Conservation (phyloP, 2,888 invertebrate genomes). For the Cremastinae sp. region DNA sequence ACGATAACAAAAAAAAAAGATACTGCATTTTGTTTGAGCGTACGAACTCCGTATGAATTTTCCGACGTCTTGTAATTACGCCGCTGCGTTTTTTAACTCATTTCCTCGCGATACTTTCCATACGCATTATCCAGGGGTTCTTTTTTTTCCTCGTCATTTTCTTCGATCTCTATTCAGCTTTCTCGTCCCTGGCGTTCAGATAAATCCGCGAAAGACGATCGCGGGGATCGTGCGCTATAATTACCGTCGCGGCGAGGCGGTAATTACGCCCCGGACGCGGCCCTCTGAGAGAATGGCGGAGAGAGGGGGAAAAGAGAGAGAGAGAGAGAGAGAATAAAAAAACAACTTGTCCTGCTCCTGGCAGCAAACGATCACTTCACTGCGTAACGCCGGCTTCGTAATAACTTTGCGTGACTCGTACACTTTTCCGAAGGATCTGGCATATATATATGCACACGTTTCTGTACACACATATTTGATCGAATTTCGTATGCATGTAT, state of each 20-base stretch:
- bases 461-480: neutral
- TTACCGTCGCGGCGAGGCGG: slow-evolving; percentile 62
- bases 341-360: slow-evolving; percentile 69
- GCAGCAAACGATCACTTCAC: slow-evolving; percentile 66
- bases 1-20: no score
- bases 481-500: no score
- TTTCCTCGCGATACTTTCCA: no score
- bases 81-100: no score
- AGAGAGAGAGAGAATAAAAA: slow-evolving; percentile 38
- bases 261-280: slow-evolving; percentile 67
- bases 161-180: slow-evolving; percentile 16
- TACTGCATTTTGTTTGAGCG: no score
- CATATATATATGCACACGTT: slow-evolving; percentile 21
- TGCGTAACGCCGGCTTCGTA: slow-evolving; percentile 64
- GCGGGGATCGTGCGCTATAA: slow-evolving; percentile 46
- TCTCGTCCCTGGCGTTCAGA: no score
- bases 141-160: neutral
- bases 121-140: no score
- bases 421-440: no score
- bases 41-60: no score
- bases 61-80: no score
- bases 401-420: slow-evolving; percentile 73
- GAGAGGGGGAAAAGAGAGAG: slow-evolving; percentile 51
- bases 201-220: slow-evolving; percentile 28
- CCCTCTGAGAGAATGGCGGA: slow-evolving; percentile 57